Percentiles rank a stretch among this genome's conserved stretches.
Evolutionary conservation across 1,140 invertebrate genomes (phyloP).

Genomic region (Leptopilina boulardi): DNA sequence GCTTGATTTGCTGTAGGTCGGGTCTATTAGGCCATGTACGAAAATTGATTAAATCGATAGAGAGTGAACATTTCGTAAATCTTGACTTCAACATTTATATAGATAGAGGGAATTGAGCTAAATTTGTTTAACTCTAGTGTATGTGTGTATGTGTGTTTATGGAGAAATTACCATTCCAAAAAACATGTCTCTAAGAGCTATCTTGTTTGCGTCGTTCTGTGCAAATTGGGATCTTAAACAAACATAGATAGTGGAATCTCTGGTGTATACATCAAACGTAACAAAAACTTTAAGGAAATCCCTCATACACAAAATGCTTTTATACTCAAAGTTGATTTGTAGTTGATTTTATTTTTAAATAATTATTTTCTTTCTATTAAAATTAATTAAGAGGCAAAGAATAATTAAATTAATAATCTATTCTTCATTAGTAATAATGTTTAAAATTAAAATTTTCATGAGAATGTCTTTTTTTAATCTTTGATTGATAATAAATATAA

Average conservation of each 20-base stretch:
- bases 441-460: too few species aligned
- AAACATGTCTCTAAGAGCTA: constrained; percentile 10
- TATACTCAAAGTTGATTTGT: background rate
- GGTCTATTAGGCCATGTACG: background rate
- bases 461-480: too few species aligned
- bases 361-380: background rate
- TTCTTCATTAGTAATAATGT: too few species aligned
- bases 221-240: constrained; percentile 7
- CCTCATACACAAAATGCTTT: background rate
- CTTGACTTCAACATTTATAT: background rate
- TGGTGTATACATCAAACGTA: background rate
- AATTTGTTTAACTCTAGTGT: background rate
- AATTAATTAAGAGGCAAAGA: background rate
- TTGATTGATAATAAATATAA: too few species aligned
- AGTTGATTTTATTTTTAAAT: background rate
- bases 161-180: background rate
- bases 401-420: too few species aligned
- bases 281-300: background rate
- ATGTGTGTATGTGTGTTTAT: too few species aligned
- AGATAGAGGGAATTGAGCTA: background rate
- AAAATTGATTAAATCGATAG: background rate
- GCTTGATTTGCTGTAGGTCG: background rate
- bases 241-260: background rate
- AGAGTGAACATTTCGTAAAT: constrained; percentile 1
- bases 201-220: background rate